These are phyloP conservation scores for Galbula dea DNA, from an alignment of 2,113 vertebrate species.

Conservation along the genomic window DNA sequence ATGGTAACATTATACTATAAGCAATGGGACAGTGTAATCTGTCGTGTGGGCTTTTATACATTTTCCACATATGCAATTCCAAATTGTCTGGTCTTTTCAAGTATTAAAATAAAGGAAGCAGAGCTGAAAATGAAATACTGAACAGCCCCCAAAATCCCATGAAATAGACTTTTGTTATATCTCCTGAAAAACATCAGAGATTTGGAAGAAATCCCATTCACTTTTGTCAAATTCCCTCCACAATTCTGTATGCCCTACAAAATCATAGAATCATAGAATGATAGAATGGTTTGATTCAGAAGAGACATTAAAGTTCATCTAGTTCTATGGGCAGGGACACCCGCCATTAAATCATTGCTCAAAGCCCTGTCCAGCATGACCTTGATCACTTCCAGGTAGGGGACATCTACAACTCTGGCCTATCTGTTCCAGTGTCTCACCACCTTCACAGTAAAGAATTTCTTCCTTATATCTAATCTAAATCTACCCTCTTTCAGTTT, in stretches of 20 bases:
- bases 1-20: neutral
- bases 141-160: neutral
- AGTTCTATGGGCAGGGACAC: neutral
- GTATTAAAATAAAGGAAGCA: neutral
- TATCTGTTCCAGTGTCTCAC: neutral
- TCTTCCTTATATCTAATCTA: neutral
- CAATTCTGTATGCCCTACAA: neutral
- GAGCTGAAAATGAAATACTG: neutral
- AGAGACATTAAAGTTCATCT: neutral
- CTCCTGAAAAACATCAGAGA: neutral
- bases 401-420: too few relatives aligned
- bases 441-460: neutral
- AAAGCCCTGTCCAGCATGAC: neutral
- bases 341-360: neutral
- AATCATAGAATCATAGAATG: neutral
- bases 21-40: neutral
- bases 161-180: neutral
- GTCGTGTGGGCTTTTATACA: neutral
- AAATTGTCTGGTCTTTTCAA: neutral
- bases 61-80: neutral
- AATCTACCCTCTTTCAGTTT: neutral
- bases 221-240: neutral
- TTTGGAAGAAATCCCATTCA: neutral
- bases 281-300: neutral
- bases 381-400: neutral